Evolutionary conservation across 2,888 invertebrate genomes (phyloP).

Genomic region (Crioceris asparagi): DNA sequence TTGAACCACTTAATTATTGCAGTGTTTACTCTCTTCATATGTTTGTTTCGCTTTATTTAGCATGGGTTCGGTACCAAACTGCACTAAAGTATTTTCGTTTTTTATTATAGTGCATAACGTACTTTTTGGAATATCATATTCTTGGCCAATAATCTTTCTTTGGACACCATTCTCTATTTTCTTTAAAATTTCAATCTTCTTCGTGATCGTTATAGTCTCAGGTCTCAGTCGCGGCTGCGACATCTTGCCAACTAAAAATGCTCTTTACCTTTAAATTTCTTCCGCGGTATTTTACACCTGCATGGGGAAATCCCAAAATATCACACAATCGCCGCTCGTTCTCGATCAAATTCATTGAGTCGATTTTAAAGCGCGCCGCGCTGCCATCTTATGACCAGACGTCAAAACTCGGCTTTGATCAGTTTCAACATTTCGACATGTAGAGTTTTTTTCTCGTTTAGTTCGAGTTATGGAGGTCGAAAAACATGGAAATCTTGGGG

Average conservation of each 20-base stretch:
- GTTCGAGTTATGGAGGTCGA: not conserved
- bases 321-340: no score
- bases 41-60: not conserved
- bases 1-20: not conserved
- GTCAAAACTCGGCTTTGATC: not conserved
- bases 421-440: not conserved
- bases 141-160: conserved; percentile 1
- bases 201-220: not conserved
- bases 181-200: not conserved
- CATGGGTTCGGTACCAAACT: not conserved
- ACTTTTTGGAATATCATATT: conserved; percentile 1
- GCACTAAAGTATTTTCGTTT: not conserved
- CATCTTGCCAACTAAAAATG: not conserved
- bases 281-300: not conserved
- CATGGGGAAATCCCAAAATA: no score
- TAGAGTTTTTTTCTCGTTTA: not conserved
- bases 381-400: not conserved
- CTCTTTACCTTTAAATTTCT: not conserved
- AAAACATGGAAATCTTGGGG: not conserved
- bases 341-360: no score
- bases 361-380: not conserved
- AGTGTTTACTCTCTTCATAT: not conserved
- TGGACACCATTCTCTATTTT: not conserved
- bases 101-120: not conserved
- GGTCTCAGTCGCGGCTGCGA: not conserved